These are phyloP conservation scores for Nephrotoma appendiculata DNA, from an alignment of 2,888 invertebrate genomes.

Conservation along the genomic window DNA sequence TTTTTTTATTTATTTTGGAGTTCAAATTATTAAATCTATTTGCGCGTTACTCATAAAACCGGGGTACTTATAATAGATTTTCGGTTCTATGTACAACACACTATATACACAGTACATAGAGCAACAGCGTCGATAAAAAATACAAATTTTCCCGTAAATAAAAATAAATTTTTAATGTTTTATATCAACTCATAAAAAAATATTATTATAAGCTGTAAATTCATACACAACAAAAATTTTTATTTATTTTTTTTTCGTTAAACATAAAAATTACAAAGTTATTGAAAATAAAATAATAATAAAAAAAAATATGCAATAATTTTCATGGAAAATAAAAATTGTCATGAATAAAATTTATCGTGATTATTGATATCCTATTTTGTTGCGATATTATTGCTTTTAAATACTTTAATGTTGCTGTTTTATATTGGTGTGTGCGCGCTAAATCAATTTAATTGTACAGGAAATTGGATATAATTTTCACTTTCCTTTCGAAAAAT, in stretches of 20 bases:
- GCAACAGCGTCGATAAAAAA: neutral
- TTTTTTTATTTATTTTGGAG: neutral
- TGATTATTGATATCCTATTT: neutral
- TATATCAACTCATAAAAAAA: neutral
- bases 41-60: neutral
- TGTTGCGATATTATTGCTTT: neutral
- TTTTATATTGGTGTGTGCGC: neutral
- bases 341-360: neutral
- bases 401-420: neutral
- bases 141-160: neutral
- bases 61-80: neutral
- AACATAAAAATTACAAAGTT: neutral
- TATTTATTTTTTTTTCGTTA: neutral
- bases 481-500: neutral
- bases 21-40: neutral
- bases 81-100: neutral
- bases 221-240: neutral
- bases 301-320: neutral
- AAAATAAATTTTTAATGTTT: neutral
- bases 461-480: neutral
- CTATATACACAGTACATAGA: neutral
- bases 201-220: neutral
- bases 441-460: neutral
- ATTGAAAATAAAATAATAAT: neutral
- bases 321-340: neutral